phyloP scores from a whole-genome alignment of 2,797 vertebrate species.

The Sebastes aleutianus region DNA sequence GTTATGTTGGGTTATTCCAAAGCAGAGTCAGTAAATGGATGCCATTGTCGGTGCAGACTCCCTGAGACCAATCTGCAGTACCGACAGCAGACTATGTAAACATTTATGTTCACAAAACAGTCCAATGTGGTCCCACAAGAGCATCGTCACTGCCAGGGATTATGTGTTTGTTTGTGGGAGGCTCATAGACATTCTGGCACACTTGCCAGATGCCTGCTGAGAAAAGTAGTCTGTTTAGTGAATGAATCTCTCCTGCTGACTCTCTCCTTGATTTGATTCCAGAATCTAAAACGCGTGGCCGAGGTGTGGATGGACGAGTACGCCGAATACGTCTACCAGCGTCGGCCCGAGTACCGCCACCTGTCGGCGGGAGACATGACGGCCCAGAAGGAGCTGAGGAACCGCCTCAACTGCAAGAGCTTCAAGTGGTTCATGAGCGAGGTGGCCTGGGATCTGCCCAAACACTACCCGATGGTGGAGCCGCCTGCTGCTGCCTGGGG shows the following conservation, averaged over 20 bases:
- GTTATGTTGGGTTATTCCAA: neutral
- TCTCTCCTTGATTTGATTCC: neutral
- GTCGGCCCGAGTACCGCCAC: constrained; percentile 95
- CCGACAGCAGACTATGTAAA: neutral
- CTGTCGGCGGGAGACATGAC: constrained; percentile 92
- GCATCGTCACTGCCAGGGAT: neutral
- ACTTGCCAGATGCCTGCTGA: neutral
- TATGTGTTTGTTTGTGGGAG: neutral
- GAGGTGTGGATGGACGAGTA: constrained; percentile 99
- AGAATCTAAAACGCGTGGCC: constrained; percentile 97
- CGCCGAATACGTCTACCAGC: constrained; percentile 94
- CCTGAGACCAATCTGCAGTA: neutral
- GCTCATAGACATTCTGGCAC: neutral
- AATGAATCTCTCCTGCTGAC: neutral
- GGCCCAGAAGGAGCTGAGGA: constrained; percentile 91
- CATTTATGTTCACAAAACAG: neutral
- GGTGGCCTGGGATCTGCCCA: constrained; percentile 96
- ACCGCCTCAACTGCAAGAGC: constrained; percentile 88
- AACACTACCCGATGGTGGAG: constrained; percentile 95
- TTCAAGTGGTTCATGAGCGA: constrained; percentile 98
- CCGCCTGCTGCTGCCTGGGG: constrained; percentile 96
- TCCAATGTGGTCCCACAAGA: neutral
- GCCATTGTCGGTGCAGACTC: neutral
- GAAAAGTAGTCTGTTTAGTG: neutral
- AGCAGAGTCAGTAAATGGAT: neutral